Base-by-base conservation (phyloP, 2,797 vertebrate genomes). In the Ctenochaetus hawaiiensis region DNA sequence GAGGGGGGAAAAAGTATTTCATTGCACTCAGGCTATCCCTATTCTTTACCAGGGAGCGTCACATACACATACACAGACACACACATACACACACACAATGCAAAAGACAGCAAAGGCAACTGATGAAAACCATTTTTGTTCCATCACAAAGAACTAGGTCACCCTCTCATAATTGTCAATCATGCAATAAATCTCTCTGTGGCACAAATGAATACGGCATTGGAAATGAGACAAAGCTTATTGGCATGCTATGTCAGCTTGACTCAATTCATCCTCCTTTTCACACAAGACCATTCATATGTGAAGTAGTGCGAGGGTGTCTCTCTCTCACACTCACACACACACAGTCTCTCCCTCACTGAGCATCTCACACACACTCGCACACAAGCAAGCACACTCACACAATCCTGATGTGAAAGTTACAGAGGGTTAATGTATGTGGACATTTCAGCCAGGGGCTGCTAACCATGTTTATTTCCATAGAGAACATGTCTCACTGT, bases 161-260 rank as follows among this genome's bases (percentile, higher is more conserved):
- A 96, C 94, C 96, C 94, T 95, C 96, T 96, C 95, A 96, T 96
- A 96, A 96, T 96, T 96, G 96, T 96, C 96, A 96, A 96, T 96
- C 96, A 96, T 96, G 95, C 95, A 96, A 96, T 96, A 96, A 96
- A 96, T 96, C 95, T 96, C 93, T 94, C 92, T 94, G 94, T 95
- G 94, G 93, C 94, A 93, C 94, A 96, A 96, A 96, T 96, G 95
- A 96, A 96, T 96, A 93, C 94, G 85, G 95, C 95, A 94, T 94
- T 94, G 94, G 94, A 92, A 96, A 95, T 95, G 95, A 96, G 95
- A 96, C 96, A 96, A 96, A 96, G 95, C 95, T 95, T 96, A 96
- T 96, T 96, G 96, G 94, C 96, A 96, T 96, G 95, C 95, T 89
- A 94, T 95, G 95, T 96, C 96, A 96, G 94, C 94, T 95, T 94